Percentiles rank a stretch among this genome's conserved stretches.
Evolutionary conservation across 2,888 invertebrate species (phyloP).

Genomic region (Spicauda simplicius): DNA sequence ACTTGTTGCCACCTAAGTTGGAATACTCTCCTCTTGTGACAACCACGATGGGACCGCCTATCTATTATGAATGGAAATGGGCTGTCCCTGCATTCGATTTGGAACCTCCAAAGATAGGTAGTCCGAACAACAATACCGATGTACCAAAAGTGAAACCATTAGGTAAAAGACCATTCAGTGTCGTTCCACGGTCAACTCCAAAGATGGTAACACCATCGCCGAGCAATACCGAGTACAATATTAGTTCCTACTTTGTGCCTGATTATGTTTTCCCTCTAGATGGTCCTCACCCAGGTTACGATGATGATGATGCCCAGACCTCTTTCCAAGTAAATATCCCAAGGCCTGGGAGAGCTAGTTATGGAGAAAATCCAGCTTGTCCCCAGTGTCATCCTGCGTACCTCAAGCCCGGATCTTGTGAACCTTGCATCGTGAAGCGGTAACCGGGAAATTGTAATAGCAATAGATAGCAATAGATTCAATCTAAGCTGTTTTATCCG

Average conservation of each 20-base stretch:
- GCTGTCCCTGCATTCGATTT: conserved; percentile 86
- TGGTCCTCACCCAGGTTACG: conserved; percentile 85
- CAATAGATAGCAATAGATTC: neutral
- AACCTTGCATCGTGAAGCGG: conserved; percentile 86
- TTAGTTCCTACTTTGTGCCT: conserved; percentile 86
- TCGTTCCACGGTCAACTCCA: conserved; percentile 63
- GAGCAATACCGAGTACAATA: conserved; percentile 81
- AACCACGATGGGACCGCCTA: conserved; percentile 86
- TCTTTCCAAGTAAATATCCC: conserved; percentile 86
- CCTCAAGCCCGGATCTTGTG: conserved; percentile 86
- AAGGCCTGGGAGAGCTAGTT: conserved; percentile 70
- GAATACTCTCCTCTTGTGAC: conserved; percentile 67
- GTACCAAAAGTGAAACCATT: conserved; percentile 52
- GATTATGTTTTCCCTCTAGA: conserved; percentile 86
- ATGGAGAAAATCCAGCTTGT: conserved; percentile 86
- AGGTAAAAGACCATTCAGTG: conserved; percentile 67
- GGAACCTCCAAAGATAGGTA: conserved; percentile 79
- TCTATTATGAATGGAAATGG: conserved; percentile 88
- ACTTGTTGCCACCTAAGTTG: conserved; percentile 82
- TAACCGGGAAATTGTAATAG: conserved; percentile 50
- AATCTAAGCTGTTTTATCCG: conserved; percentile 10
- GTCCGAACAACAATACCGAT: conserved; percentile 59
- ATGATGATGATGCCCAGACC: conserved; percentile 81
- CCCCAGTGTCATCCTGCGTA: conserved; percentile 88
- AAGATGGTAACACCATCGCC: conserved; percentile 55